These are phyloP conservation scores for Drosophila anceps DNA, from an alignment of 2,888 invertebrate genomes.

Conservation along the genomic window DNA sequence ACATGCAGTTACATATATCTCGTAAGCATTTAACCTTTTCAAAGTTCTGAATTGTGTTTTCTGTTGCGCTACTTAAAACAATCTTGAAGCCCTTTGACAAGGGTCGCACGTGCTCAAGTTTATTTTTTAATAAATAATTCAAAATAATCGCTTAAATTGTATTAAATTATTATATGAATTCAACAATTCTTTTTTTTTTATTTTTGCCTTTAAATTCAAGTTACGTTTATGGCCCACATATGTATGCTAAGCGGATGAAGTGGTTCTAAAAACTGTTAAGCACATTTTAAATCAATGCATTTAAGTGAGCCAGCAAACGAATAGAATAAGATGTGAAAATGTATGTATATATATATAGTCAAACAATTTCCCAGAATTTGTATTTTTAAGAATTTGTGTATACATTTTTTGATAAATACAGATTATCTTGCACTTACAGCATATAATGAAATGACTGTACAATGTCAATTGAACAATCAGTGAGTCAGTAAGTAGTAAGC, in stretches of 20 bases:
- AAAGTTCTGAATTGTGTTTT: not conserved
- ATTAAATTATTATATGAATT: not conserved
- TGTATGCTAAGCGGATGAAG: not conserved
- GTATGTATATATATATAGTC: not conserved
- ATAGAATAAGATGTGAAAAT: no score
- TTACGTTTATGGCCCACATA: no score
- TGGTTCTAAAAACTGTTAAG: no score
- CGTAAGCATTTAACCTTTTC: not conserved
- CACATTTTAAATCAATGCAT: no score
- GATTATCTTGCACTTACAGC: not conserved
- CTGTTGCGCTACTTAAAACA: not conserved
- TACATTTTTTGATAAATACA: no score
- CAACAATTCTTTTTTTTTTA: not conserved
- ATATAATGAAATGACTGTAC: not conserved
- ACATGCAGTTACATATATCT: not conserved
- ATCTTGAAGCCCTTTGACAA: slow-evolving; percentile 1
- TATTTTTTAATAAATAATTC: not conserved
- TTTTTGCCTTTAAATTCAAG: not conserved
- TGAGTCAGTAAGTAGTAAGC: not conserved
- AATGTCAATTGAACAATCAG: not conserved
- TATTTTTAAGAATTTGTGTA: not conserved
- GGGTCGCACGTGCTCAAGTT: slow-evolving; percentile 6
- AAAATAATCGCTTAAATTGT: not conserved
- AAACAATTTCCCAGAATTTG: not conserved
- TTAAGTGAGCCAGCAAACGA: no score